Percentiles rank a stretch among this genome's conserved stretches.
Evolutionary conservation across 2,797 vertebrate species (phyloP).

Genomic region (Oophaga sylvatica): DNA sequence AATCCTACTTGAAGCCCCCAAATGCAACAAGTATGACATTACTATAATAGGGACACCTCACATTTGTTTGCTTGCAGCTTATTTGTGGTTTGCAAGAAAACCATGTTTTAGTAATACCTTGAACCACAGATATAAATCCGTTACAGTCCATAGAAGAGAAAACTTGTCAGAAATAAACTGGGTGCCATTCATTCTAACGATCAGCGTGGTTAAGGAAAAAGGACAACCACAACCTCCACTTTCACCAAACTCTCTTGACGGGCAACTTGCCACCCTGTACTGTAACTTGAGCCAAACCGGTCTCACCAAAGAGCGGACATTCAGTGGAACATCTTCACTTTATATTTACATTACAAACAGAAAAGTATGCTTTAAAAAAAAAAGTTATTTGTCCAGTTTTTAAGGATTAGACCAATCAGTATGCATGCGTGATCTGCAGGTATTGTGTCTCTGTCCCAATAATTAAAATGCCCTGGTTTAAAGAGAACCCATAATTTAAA

Average conservation of each 20-base stretch:
- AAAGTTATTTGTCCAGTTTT: too few species aligned
- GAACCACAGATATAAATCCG: neutral
- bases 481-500: too few species aligned
- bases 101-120: neutral
- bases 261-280: neutral
- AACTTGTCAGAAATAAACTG: too few species aligned
- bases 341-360: neutral
- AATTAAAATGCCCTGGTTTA: too few species aligned
- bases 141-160: neutral
- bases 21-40: neutral
- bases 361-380: neutral
- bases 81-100: neutral
- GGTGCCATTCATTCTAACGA: too few species aligned
- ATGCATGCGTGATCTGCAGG: too few species aligned
- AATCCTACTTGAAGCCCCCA: neutral
- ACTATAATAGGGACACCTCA: neutral
- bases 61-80: neutral
- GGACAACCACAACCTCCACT: neutral
- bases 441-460: too few species aligned
- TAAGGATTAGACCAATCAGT: neutral
- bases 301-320: neutral
- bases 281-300: neutral
- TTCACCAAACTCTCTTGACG: neutral
- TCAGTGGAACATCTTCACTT: neutral
- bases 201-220: too few species aligned